Percentiles rank a stretch among this genome's conserved stretches.
These are phyloP conservation scores for Agriopis marginaria DNA, from an alignment of 2,888 invertebrate genomes.

Conservation along the genomic window DNA sequence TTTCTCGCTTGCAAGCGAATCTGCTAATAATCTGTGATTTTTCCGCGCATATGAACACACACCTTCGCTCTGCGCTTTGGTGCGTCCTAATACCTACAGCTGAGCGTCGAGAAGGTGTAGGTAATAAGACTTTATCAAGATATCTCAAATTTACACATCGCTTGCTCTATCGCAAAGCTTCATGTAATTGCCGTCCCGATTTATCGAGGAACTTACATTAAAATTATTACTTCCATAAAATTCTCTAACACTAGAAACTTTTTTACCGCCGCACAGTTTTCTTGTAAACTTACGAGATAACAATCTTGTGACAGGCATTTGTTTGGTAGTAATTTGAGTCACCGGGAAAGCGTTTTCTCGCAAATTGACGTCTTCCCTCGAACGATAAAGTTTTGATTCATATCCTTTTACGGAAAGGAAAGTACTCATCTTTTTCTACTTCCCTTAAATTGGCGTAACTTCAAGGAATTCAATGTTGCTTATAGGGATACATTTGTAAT, in stretches of 20 bases:
- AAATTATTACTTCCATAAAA: slow-evolving; percentile 47
- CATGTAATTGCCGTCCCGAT: slow-evolving; percentile 22
- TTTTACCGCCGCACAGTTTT: slow-evolving; percentile 60
- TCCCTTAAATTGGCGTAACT: slow-evolving; percentile 9
- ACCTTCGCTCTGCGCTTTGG: slow-evolving; percentile 15
- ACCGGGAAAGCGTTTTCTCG: slow-evolving; percentile 65
- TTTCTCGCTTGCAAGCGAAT: slow-evolving; percentile 58
- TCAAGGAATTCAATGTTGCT: neutral
- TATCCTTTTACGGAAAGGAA: slow-evolving; percentile 55
- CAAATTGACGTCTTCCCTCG: slow-evolving; percentile 76
- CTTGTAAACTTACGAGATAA: slow-evolving; percentile 70
- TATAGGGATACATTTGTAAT: neutral
- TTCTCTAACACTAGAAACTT: slow-evolving; percentile 52
- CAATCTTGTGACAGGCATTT: slow-evolving; percentile 72
- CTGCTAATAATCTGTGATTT: slow-evolving; percentile 81
- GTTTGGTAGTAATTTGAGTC: slow-evolving; percentile 76
- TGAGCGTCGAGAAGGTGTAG: slow-evolving; percentile 49
- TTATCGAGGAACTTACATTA: slow-evolving; percentile 36
- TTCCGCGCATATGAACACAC: slow-evolving; percentile 74
- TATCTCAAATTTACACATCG: slow-evolving; percentile 40
- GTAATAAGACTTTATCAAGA: slow-evolving; percentile 51
- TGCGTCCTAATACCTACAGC: slow-evolving; percentile 20
- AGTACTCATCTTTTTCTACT: slow-evolving; percentile 34
- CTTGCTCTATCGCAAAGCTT: slow-evolving; percentile 28
- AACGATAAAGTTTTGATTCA: slow-evolving; percentile 74